Conservation (phyloP, 2,113 vertebrate genomes). For the Mastomys natalensis region DNA sequence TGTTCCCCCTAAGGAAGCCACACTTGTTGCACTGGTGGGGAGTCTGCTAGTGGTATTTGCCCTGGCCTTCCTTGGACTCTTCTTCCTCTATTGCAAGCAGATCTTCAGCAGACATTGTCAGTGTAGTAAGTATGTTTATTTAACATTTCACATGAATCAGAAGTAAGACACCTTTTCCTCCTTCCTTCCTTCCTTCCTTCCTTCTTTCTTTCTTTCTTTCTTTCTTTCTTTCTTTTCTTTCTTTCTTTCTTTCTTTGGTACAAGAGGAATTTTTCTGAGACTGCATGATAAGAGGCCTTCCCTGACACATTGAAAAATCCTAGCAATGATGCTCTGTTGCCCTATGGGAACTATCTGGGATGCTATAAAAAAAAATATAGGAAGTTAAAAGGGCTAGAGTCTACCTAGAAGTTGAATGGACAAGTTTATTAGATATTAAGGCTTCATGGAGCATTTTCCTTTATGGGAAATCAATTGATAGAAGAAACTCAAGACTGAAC, state of each 20-base stretch:
- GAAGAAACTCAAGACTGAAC: neutral
- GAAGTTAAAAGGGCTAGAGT: neutral
- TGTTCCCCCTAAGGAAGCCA: slow-evolving; percentile 76
- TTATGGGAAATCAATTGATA: neutral
- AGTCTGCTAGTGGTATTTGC: slow-evolving; percentile 86
- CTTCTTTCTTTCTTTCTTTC: too few species aligned
- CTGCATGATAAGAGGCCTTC: neutral
- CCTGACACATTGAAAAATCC: neutral
- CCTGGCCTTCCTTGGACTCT: slow-evolving; percentile 85
- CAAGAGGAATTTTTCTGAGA: neutral
- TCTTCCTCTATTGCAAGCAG: slow-evolving; percentile 87
- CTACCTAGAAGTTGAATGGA: neutral
- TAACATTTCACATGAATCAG: slow-evolving; percentile 41
- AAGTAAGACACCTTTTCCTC: neutral
- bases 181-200: too few species aligned
- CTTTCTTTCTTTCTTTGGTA: neutral
- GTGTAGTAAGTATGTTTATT: slow-evolving; percentile 81
- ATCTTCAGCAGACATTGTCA: slow-evolving; percentile 88
- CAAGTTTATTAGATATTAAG: neutral
- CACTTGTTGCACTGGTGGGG: slow-evolving; percentile 85
- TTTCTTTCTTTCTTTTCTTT: too few species aligned
- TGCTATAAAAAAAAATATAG: neutral
- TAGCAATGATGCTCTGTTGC: neutral
- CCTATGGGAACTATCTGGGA: neutral
- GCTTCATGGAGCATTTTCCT: neutral